Evolutionary conservation across 2,888 invertebrate species (phyloP), one percentile per base, ranked within the genome.

Genomic region (Petrolisthes cinctipes): DNA sequence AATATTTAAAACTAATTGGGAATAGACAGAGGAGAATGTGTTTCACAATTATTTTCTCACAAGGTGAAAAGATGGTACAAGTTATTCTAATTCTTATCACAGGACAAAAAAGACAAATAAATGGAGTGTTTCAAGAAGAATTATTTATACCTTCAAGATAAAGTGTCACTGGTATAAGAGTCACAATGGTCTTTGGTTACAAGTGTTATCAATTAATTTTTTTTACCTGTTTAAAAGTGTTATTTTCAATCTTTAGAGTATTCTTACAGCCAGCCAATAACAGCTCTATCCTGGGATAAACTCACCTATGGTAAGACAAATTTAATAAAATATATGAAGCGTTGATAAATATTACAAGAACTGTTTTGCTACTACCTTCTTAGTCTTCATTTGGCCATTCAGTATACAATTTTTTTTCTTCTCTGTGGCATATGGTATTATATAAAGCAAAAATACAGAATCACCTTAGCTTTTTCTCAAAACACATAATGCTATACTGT

Each of bases 41-140:
- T 88, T 87, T 87, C 87, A 87, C 82, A 78, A 80, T 87, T 82
- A 86, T 86, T 86, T 80, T 76, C 82, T 82, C 86, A 86, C 85
- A 82, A 68, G 87, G 83, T 51, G 80, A 66, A 83, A 81, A 87
- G 79, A 73, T 81, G 83, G 53, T 81, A 83, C 79, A 68, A 75
- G 66, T 81, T 84, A 81, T 81, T 80, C 84, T 81, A 84, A 61
- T 75, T 88, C 87, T 84, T 84, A 84, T 88, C 87, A 88, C 84
- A 84, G 83, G 80, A 84, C 68, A 85, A 57, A 81, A 81, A 37
- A 73, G 71, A 57, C 56, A 86, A 57, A 37, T 37, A 86, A 75
- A 54, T 86, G 83, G 82, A 83, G 83, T 88, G 83, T 84, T 81
- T 88, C 83, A 82, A 83, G 73, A 86, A 14, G 61, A 76, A 79